Evolutionary conservation across 2,888 invertebrate genomes (phyloP).

Genomic region (Byasa hedistus): DNA sequence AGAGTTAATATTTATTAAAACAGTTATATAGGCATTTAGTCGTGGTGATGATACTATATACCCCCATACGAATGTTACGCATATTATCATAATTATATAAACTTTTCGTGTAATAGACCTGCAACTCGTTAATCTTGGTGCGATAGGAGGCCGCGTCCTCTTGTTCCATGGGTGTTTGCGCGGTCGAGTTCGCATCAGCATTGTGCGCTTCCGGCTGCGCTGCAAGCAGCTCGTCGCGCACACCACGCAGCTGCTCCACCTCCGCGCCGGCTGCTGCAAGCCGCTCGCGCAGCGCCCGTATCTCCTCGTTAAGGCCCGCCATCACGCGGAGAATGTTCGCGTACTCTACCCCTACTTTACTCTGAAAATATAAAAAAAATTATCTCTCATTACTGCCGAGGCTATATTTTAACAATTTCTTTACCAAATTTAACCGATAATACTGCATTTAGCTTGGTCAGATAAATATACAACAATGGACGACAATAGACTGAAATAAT

Average conservation of each 20-base stretch:
- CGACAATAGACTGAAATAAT: no score
- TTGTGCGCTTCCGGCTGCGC: slow-evolving; percentile 45
- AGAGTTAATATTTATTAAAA: no score
- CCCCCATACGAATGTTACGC: no score
- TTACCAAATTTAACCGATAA: no score
- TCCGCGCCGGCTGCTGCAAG: slow-evolving; percentile 49
- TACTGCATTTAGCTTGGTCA: no score
- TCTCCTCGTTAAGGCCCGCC: slow-evolving; percentile 73
- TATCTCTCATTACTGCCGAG: no score
- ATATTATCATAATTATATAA: no score
- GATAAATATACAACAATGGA: no score
- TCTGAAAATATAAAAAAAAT: slow-evolving; percentile 39
- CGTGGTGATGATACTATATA: no score
- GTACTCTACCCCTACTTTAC: slow-evolving; percentile 67
- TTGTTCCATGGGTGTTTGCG: slow-evolving; percentile 27
- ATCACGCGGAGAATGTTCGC: slow-evolving; percentile 72
- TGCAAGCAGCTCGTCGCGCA: slow-evolving; percentile 68
- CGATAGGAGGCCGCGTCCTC: slow-evolving; percentile 54
- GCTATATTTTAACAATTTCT: no score
- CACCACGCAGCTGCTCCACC: slow-evolving; percentile 60
- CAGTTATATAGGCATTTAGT: no score
- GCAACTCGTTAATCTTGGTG: slow-evolving; percentile 59
- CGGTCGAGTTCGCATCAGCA: slow-evolving; percentile 12
- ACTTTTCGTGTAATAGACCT: slow-evolving; percentile 44
- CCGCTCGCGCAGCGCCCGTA: slow-evolving; percentile 63